Evolutionary conservation across 2,113 vertebrate species (phyloP), one percentile per base, ranked within the genome.

Genomic region (Fulmarus glacialis): DNA sequence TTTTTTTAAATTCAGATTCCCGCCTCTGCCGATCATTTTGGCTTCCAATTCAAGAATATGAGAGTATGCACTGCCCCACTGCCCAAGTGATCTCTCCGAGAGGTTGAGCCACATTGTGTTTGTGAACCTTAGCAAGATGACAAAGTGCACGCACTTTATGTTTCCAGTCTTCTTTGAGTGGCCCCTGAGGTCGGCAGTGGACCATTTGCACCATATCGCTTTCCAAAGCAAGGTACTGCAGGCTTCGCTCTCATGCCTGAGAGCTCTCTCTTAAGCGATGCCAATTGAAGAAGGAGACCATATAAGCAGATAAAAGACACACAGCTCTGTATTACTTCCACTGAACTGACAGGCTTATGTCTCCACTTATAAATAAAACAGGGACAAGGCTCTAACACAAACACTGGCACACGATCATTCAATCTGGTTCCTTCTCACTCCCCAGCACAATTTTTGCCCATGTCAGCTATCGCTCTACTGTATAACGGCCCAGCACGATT

Each of bases 401-500:
- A 29, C 30, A 29, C 24, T 21, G 42, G 11, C 29, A 63, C 43
- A 6, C 0, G 4, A 3, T 26, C 26, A 5, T 12, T 58, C 43
- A n/a, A 5, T 17, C 43, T 42, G 42, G 12, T 18, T 36, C 23
- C 4, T 50, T 32, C 52, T 52, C n/a, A 15, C 40, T 55, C 40
- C 29, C 47, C 42, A 27, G 52, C 20, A 15, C 32, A 15, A 3
- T 20, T 59, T 60, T 48, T 66, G 40, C 17, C 45, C 17, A 8
- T 4, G 20, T 32, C 52, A 60, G 20, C 59, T 30, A 22, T 24
- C n/a, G 3, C 32, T 43, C 19, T 47, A 45, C 0, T 0, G 9
- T 48, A 3, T 8, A 11, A 71, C 4, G 2, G 7, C 40, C 32
- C 50, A 74, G 45, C 29, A 29, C 0, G 6, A 45, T 17, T 50